Percentiles rank a stretch among this genome's conserved stretches.
phyloP scores from a whole-genome alignment of 2,113 vertebrate genomes.

The Ascaphus truei region DNA sequence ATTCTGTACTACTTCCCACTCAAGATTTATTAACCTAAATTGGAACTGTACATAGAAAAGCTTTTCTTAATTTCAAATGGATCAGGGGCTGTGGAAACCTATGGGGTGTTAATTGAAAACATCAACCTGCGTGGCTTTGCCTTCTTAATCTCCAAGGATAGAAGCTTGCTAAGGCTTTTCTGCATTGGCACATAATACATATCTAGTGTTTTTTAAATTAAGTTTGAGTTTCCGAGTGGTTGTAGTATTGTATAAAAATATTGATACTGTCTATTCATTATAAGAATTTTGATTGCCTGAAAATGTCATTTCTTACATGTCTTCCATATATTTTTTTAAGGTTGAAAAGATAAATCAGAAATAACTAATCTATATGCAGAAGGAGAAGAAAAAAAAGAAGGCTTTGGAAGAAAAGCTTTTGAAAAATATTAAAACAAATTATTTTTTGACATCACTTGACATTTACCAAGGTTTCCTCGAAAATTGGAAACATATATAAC shows the following conservation, averaged over 20 bases:
- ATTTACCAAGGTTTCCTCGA: slow-evolving; percentile 4
- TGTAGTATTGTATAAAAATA: slow-evolving; percentile 34
- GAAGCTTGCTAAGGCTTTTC: slow-evolving; percentile 38
- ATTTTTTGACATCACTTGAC: slow-evolving; percentile 5
- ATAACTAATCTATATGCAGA: slow-evolving; percentile 25
- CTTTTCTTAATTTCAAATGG: slow-evolving; percentile 47
- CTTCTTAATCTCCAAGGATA: slow-evolving; percentile 43
- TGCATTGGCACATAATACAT: slow-evolving; percentile 31
- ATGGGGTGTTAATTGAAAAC: slow-evolving; percentile 52
- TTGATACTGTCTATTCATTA: slow-evolving; percentile 31
- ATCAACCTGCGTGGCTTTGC: slow-evolving; percentile 26
- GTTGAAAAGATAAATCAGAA: slow-evolving; percentile 37
- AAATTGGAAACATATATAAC: slow-evolving; percentile 6
- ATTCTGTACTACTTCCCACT: slow-evolving; percentile 18
- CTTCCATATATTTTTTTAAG: slow-evolving; percentile 33
- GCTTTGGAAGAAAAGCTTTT: background rate
- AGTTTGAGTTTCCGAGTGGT: slow-evolving; percentile 27
- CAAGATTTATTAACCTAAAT: slow-evolving; percentile 41
- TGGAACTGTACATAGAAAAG: background rate
- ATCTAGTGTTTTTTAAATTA: slow-evolving; percentile 41
- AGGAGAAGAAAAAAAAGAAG: background rate
- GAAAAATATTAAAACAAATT: slow-evolving; percentile 13
- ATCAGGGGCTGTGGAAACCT: slow-evolving; percentile 36
- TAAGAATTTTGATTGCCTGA: slow-evolving; percentile 34
- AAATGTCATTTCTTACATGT: slow-evolving; percentile 1